Conservation (phyloP, 2,113 vertebrate genomes). For the Hiodon tergisus region DNA sequence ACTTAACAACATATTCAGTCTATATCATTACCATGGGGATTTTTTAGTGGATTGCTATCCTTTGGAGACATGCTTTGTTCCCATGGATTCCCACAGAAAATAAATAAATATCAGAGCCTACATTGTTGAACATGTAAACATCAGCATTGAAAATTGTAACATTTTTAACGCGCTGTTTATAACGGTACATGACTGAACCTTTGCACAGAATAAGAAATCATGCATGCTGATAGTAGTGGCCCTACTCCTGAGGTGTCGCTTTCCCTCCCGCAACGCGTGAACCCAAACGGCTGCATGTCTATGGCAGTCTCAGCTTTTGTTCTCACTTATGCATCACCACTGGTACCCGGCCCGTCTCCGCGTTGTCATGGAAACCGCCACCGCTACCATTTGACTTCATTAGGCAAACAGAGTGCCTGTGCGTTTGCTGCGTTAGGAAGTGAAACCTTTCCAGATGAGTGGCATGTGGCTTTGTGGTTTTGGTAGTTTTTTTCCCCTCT, state of each 20-base stretch:
- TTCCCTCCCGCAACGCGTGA: neutral
- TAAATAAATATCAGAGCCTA: neutral
- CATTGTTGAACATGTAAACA: neutral
- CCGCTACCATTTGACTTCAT: slow-evolving; percentile 28
- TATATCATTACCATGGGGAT: too few species aligned
- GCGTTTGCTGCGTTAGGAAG: slow-evolving; percentile 3
- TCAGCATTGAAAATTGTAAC: neutral
- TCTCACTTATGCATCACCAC: slow-evolving; percentile 17
- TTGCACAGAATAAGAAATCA: neutral
- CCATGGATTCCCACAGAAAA: neutral
- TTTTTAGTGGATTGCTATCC: neutral
- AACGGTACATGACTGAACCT: neutral
- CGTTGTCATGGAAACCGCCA: slow-evolving; percentile 22
- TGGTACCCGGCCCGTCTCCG: slow-evolving; percentile 9
- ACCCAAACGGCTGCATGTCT: neutral
- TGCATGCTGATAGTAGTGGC: neutral
- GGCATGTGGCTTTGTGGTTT: neutral
- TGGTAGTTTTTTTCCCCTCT: neutral
- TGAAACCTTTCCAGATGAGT: neutral
- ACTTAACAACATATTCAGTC: neutral
- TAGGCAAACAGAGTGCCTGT: slow-evolving; percentile 16
- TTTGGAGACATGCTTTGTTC: too few species aligned
- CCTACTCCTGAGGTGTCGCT: neutral
- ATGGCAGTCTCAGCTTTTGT: slow-evolving; percentile 22
- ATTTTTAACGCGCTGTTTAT: neutral